Conservation (phyloP, 1,140 invertebrate species). For the Limonius californicus region DNA sequence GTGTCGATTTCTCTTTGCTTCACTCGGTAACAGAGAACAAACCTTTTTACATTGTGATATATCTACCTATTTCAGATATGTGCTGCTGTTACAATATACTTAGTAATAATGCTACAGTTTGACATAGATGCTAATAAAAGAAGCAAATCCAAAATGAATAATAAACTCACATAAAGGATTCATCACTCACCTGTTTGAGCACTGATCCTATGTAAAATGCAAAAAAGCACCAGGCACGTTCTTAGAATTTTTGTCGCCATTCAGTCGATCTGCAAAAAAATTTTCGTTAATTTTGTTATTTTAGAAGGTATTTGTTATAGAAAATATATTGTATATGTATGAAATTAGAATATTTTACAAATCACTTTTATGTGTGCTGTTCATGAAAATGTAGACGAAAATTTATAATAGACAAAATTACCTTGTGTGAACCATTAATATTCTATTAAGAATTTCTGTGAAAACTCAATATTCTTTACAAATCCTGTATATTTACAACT, state of each 20-base stretch:
- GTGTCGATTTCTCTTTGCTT: slow-evolving; percentile 24
- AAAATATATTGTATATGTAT: too few relatives aligned
- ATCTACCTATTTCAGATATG: slow-evolving; percentile 26
- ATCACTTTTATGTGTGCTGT: too few relatives aligned
- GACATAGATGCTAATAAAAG: not conserved
- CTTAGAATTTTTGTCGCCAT: slow-evolving; percentile 15
- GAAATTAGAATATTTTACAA: too few relatives aligned
- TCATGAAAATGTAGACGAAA: too few relatives aligned
- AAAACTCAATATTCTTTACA: too few relatives aligned
- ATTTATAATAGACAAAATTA: too few relatives aligned
- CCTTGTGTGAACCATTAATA: too few relatives aligned
- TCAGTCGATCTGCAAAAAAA: slow-evolving; percentile 15
- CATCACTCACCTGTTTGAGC: not conserved
- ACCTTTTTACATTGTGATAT: too few relatives aligned
- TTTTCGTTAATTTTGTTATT: too few relatives aligned
- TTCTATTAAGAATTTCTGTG: too few relatives aligned
- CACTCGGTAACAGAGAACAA: slow-evolving; percentile 24
- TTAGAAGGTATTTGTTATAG: too few relatives aligned
- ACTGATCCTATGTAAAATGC: not conserved
- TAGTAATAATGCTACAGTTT: slow-evolving; percentile 26
- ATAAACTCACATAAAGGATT: not conserved
- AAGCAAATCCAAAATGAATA: not conserved
- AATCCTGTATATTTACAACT: too few relatives aligned
- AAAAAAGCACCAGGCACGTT: slow-evolving; percentile 2
- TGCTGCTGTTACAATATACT: slow-evolving; percentile 20